Evolutionary conservation across 2,113 vertebrate genomes (phyloP), one percentile per base, ranked within the genome.

Genomic region (Chaenocephalus aceratus): DNA sequence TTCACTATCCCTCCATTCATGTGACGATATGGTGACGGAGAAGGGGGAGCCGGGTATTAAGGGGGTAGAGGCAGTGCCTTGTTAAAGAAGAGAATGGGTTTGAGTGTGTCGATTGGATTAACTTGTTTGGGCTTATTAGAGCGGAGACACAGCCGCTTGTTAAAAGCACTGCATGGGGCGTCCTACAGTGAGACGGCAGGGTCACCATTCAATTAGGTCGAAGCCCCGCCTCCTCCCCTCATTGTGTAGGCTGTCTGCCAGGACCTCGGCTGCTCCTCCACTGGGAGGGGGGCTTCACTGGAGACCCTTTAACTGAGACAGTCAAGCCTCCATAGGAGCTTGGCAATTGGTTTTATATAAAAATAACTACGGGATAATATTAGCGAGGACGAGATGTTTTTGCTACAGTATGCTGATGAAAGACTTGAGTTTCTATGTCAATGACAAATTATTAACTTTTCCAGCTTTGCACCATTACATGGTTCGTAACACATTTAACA

Each of bases 71-170:
- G 92, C 91, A 92, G 90, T 85, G 92, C 92, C 93, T 94, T 93
- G 92, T 95, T 94, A 94, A 94, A 93, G 91, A 91, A 89, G 90
- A 94, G 91, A 92, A 94, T 93, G 90, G 92, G 86, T 91, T 92
- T 89, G 94, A 95, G 94, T 94, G 94, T 93, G 94, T 93, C 92
- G 91, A 95, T 95, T 94, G 95, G 95, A 95, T 95, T 95, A 95
- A 94, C 94, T 95, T 95, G 94, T 95, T 95, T 95, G 93, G 94
- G 93, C 91, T 94, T 95, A 95, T 95, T 95, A 95, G 92, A 94
- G 90, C 87, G 89, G 93, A 94, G 92, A 92, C 92, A 89, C 91
- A 91, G 91, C 90, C 85, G 91, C 93, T 93, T 93, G 94, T 95
- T 93, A 93, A 94, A 93, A 92, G 93, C 91, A 88, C 88, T 90